phyloP scores from a whole-genome alignment of 2,113 vertebrate species.

The Pyxicephalus adspersus region DNA sequence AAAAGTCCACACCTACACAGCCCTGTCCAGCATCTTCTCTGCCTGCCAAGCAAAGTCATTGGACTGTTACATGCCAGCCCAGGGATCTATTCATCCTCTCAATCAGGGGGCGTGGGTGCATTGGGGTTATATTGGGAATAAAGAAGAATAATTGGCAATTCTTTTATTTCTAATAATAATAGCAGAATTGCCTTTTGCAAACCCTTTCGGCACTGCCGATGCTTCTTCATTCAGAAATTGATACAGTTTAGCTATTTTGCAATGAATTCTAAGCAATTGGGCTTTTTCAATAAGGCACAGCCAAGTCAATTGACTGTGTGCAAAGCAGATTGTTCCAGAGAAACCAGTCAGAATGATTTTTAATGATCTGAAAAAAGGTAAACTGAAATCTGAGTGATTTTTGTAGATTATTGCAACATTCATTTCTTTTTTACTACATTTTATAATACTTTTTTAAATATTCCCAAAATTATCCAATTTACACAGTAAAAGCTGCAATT shows the following conservation, averaged over 20 bases:
- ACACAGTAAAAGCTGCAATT: too few species aligned
- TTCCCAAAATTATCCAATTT: too few species aligned
- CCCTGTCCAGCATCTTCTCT: slow-evolving; percentile 34
- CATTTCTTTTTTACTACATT: too few species aligned
- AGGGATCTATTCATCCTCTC: slow-evolving; percentile 43
- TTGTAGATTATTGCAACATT: too few species aligned
- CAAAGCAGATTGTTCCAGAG: too few species aligned
- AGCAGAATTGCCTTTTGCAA: not conserved
- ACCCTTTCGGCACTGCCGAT: not conserved
- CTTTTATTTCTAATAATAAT: not conserved
- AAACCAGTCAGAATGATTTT: too few species aligned
- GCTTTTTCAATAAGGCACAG: not conserved
- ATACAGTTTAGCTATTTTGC: not conserved
- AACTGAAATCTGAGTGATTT: too few species aligned
- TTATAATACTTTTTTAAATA: too few species aligned
- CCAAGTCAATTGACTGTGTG: too few species aligned
- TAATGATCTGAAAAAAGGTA: too few species aligned
- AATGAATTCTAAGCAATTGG: not conserved
- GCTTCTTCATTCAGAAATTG: not conserved
- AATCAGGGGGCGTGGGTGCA: slow-evolving; percentile 34
- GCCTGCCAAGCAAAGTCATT: slow-evolving; percentile 36
- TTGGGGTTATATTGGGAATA: slow-evolving; percentile 38
- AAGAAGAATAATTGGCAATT: slow-evolving; percentile 23
- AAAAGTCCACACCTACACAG: slow-evolving; percentile 35
- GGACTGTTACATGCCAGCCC: slow-evolving; percentile 45